Base-by-base conservation (phyloP, 2,888 invertebrate genomes). In the Electrophaes corylata region DNA sequence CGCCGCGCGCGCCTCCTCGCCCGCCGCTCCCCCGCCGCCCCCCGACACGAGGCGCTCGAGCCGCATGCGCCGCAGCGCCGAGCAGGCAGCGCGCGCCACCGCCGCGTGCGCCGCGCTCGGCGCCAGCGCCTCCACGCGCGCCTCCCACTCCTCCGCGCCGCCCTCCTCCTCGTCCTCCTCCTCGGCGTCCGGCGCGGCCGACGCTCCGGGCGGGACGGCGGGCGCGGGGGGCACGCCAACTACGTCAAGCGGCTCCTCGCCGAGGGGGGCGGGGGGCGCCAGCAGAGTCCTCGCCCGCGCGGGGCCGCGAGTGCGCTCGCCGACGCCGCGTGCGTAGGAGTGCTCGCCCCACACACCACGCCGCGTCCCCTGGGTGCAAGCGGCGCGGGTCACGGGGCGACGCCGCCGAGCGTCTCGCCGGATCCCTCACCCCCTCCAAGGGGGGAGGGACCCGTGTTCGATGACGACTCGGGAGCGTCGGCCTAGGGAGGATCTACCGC, bases 291-390 rank as follows among this genome's bases (percentile, higher is more conserved):
- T 33, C 19, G 61, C 58, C 40, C 45, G 48, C 23, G 73, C 69
- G 54, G 69, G 86, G 64, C 77, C 76, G 83, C 85, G 84, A 64
- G 86, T 85, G 56, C 69, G 62, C 80, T 69, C 55, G 67, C 64
- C 19, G 84, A 78, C 58, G 86, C 88, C 64, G 20, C 86, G 79
- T 57, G 88, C 88, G 70, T 88, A 88, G 69, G 88, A 87, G 73
- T 88, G 88, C 77, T 88, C 88, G 67, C 79, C 77, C 85, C 86
- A 86, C 64, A 88, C 86, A 57, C 81, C 83, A 62, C 69, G 69
- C 33, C 74, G 76, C 18, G 64, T 47, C 14, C 73, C 76, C 76
- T 76, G 46, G 8, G 10, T 1, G 10, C 2, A 2, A 10, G 2
- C 2, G 10, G 26, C 8, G 1, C 8, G 10, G 26, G 26, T 29